A percentile compares a stretch with the other conserved stretches of the same genome.
These are phyloP conservation scores for Cheirogaleus major DNA, from an alignment of 2,797 vertebrate species.

Conservation along the genomic window DNA sequence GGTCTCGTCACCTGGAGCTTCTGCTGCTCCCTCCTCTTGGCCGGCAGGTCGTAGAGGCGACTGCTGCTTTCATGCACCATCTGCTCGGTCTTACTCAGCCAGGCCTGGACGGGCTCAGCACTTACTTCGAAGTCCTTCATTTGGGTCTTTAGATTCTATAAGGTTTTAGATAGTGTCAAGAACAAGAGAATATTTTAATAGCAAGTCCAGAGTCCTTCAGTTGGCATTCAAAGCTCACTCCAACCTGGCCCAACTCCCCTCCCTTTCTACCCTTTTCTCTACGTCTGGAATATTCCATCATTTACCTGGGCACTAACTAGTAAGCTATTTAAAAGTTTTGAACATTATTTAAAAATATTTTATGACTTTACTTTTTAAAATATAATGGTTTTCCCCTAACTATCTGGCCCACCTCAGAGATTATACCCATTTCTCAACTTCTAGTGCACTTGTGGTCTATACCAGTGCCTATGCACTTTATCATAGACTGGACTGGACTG, in stretches of 20 bases:
- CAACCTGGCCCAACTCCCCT: accelerated
- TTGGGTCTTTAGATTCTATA: slow-evolving; percentile 92
- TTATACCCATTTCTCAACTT: not conserved
- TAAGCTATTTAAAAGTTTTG: not conserved
- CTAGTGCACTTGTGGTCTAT: not conserved
- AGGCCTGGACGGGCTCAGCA: slow-evolving; percentile 92
- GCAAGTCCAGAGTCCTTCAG: not conserved
- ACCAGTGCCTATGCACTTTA: not conserved
- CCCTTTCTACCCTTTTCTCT: too few relatives aligned
- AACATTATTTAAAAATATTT: not conserved
- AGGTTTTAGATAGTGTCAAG: not conserved
- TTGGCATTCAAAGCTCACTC: not conserved
- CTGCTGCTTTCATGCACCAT: slow-evolving; percentile 90
- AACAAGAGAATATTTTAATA: not conserved
- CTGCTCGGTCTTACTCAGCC: slow-evolving; percentile 90
- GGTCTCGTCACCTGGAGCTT: slow-evolving; percentile 91
- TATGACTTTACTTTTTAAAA: not conserved
- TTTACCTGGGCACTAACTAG: too few relatives aligned
- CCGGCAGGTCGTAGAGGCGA: slow-evolving; percentile 91
- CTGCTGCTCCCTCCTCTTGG: slow-evolving; percentile 93
- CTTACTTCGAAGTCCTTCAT: slow-evolving; percentile 96
- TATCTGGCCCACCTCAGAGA: not conserved
- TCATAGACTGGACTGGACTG: not conserved
- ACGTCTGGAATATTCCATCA: not conserved
- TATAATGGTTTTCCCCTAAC: not conserved